phyloP scores from a whole-genome alignment of 2,888 invertebrate genomes.

The Pachydiplax longipennis region DNA sequence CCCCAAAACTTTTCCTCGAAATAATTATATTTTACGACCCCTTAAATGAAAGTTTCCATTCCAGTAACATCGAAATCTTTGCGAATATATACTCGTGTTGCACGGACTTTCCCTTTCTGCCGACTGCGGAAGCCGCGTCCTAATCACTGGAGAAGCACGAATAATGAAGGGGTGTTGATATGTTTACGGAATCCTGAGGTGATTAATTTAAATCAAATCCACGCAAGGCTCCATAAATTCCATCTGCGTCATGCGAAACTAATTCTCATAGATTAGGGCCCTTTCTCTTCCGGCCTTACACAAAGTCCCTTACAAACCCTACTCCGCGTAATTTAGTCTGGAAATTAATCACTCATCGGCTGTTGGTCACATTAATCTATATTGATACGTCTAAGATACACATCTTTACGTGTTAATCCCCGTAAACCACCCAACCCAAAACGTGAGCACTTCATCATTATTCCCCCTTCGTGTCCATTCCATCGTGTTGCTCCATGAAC shows the following conservation, averaged over 20 bases:
- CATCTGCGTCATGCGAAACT: background rate
- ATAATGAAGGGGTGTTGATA: constrained; percentile 1
- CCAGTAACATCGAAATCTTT: too few relatives aligned
- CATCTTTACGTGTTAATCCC: constrained; percentile 21
- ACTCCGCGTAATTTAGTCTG: background rate
- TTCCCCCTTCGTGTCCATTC: background rate
- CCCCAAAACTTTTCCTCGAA: too few relatives aligned
- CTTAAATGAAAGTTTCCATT: too few relatives aligned
- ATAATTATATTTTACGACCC: too few relatives aligned
- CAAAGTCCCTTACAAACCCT: background rate
- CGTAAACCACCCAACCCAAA: background rate
- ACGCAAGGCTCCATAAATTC: constrained; percentile 14
- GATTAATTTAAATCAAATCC: constrained; percentile 38
- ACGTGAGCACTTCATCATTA: background rate
- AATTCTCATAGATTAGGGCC: constrained; percentile 26
- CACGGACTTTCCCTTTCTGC: background rate
- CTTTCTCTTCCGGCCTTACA: background rate
- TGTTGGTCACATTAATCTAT: constrained; percentile 11
- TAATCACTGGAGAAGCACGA: background rate
- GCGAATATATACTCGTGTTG: too few relatives aligned
- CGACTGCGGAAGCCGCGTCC: background rate
- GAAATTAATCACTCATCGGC: constrained; percentile 39
- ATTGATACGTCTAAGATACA: constrained; percentile 31
- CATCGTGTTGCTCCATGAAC: background rate
- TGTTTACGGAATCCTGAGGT: background rate